A percentile compares a stretch with the other conserved stretches of the same genome.
Conservation (phyloP, 2,797 vertebrate genomes). For the Argentina silus region DNA sequence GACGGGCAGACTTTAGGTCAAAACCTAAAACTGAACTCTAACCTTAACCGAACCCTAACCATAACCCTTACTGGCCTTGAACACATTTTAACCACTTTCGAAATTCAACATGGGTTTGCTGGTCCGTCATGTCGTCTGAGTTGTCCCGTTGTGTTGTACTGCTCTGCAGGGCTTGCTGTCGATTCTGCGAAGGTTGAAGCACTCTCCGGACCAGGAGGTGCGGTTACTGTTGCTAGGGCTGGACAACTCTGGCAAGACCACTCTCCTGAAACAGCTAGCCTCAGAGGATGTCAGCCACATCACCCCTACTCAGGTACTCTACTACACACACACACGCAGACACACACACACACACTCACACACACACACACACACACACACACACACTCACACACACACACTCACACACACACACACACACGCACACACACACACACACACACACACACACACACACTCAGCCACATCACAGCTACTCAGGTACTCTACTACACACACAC, state of each 20-base stretch:
- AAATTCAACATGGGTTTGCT: background rate
- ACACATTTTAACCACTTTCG: background rate
- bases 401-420: slow-evolving; percentile 8
- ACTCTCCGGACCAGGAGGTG: slow-evolving; percentile 92
- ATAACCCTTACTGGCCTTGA: too few relatives aligned
- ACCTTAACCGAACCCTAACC: too few relatives aligned
- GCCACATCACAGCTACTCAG: background rate
- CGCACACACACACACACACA: background rate
- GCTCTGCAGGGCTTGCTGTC: slow-evolving; percentile 88
- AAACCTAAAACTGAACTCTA: too few relatives aligned
- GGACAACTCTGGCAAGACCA: slow-evolving; percentile 96
- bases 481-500: background rate
- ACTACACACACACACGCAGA: slow-evolving; percentile 1
- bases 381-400: background rate
- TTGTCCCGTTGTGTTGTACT: background rate
- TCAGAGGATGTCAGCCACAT: slow-evolving; percentile 78
- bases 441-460: background rate
- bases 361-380: background rate
- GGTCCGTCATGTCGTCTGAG: background rate
- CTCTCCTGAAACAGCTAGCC: slow-evolving; percentile 79
- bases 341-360: background rate
- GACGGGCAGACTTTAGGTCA: too few relatives aligned
- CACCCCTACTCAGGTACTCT: slow-evolving; percentile 75
- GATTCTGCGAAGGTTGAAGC: slow-evolving; percentile 91
- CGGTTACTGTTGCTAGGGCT: slow-evolving; percentile 91